Conservation (phyloP, 1,140 invertebrate genomes). For the Nasonia vitripennis region DNA sequence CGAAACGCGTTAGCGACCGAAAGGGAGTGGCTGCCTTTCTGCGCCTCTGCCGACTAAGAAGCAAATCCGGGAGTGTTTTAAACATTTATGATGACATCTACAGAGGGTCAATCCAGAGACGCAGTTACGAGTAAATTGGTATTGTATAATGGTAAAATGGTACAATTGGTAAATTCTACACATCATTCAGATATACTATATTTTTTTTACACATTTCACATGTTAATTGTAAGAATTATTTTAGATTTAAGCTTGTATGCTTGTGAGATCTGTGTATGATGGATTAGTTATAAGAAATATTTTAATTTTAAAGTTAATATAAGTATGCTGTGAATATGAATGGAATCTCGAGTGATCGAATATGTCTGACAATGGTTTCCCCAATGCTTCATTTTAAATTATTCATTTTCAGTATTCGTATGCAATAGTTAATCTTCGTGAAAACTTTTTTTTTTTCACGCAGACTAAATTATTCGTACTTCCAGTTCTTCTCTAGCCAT, state of each 20-base stretch:
- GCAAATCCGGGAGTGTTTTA: conserved; percentile 47
- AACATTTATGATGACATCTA: background rate
- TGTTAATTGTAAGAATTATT: conserved; percentile 10
- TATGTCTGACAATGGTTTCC: background rate
- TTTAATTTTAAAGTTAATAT: background rate
- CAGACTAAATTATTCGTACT: conserved; percentile 16
- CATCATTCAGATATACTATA: background rate
- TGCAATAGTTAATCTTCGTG: conserved; percentile 29
- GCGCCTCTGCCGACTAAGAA: conserved; percentile 42
- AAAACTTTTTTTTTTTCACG: background rate
- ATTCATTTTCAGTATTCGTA: conserved; percentile 22
- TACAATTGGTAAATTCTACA: conserved; percentile 7
- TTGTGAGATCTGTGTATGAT: conserved; percentile 19
- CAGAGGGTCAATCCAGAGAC: background rate
- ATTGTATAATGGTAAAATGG: conserved; percentile 33
- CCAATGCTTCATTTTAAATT: background rate
- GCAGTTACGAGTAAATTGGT: background rate
- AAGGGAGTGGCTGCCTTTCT: conserved; percentile 41
- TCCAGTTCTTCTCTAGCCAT: background rate
- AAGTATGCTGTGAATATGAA: background rate
- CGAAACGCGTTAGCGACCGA: conserved; percentile 30
- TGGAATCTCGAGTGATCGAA: background rate
- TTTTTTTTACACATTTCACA: conserved; percentile 2
- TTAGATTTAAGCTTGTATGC: conserved; percentile 30
- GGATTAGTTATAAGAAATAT: conserved; percentile 9